Conservation (phyloP, 2,888 invertebrate species). For the Heterodera filipjevi region DNA sequence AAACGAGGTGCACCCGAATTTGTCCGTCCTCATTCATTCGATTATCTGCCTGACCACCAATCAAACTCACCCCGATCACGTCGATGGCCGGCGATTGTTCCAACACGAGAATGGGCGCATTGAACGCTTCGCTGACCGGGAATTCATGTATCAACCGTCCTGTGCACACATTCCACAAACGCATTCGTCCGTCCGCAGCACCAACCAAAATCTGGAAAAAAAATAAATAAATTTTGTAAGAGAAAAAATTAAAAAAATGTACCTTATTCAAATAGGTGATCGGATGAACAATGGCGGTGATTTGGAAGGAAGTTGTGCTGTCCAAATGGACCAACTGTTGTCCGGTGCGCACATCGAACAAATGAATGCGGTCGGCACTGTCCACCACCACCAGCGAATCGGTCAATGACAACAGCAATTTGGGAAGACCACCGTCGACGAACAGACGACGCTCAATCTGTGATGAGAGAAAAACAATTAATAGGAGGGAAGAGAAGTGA, state of each 20-base stretch:
- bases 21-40: background rate
- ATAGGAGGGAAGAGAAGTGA: too few species aligned
- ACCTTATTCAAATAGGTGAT: conserved; percentile 92
- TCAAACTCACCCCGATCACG: conserved; percentile 76
- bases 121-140: conserved; percentile 47
- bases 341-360: conserved; percentile 47
- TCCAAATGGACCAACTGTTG: conserved; percentile 48
- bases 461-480: too few species aligned
- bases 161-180: conserved; percentile 56
- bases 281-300: conserved; percentile 86
- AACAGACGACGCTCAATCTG: conserved; percentile 25
- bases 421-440: conserved; percentile 24
- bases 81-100: conserved; percentile 90
- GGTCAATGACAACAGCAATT: conserved; percentile 41
- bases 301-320: conserved; percentile 71
- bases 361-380: conserved; percentile 43
- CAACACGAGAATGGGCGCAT: conserved; percentile 70
- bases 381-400: conserved; percentile 47
- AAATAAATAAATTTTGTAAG: background rate
- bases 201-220: conserved; percentile 52
- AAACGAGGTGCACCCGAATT: background rate
- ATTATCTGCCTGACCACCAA: background rate
- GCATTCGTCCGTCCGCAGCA: conserved; percentile 49
- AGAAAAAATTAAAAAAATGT: background rate
- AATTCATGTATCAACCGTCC: conserved; percentile 72